A percentile compares a stretch with the other conserved stretches of the same genome.
phyloP scores from a whole-genome alignment of 2,888 invertebrate species.

The Melanotus villosus region DNA sequence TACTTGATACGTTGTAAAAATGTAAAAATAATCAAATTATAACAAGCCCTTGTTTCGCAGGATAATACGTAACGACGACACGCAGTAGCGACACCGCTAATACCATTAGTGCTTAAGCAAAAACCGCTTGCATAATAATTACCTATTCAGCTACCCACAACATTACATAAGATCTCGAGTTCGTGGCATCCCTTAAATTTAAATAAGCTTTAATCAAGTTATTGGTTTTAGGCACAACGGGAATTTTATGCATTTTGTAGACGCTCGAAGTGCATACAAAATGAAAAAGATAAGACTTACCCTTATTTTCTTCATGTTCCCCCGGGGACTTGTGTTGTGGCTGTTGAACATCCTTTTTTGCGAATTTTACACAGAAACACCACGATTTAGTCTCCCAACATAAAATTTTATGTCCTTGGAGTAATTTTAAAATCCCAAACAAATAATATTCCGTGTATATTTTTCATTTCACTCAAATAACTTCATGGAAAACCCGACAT shows the following conservation, averaged over 20 bases:
- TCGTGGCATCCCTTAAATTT: conserved; percentile 24
- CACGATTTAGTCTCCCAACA: too few relatives aligned
- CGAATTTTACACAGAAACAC: too few relatives aligned
- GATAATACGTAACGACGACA: conserved; percentile 15
- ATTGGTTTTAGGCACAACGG: conserved; percentile 4
- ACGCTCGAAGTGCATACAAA: neutral
- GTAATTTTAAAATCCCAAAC: too few relatives aligned
- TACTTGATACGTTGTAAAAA: conserved; percentile 12
- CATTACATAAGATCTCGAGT: conserved; percentile 10
- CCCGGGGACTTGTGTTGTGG: too few relatives aligned
- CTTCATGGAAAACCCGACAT: too few relatives aligned
- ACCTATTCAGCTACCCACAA: conserved; percentile 20
- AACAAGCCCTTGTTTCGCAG: conserved; percentile 12
- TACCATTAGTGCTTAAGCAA: conserved; percentile 23
- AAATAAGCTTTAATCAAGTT: conserved; percentile 26
- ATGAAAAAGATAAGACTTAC: neutral
- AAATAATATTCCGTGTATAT: too few relatives aligned
- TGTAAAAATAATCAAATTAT: conserved; percentile 23
- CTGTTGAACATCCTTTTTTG: too few relatives aligned
- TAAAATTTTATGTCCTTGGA: too few relatives aligned
- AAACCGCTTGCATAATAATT: conserved; percentile 35
- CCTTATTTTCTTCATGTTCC: neutral
- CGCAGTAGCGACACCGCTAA: conserved; percentile 19
- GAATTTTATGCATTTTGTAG: neutral
- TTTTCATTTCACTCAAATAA: too few relatives aligned